Base-by-base conservation (phyloP, 2,113 vertebrate genomes). In the Prochilodus magdalenae region DNA sequence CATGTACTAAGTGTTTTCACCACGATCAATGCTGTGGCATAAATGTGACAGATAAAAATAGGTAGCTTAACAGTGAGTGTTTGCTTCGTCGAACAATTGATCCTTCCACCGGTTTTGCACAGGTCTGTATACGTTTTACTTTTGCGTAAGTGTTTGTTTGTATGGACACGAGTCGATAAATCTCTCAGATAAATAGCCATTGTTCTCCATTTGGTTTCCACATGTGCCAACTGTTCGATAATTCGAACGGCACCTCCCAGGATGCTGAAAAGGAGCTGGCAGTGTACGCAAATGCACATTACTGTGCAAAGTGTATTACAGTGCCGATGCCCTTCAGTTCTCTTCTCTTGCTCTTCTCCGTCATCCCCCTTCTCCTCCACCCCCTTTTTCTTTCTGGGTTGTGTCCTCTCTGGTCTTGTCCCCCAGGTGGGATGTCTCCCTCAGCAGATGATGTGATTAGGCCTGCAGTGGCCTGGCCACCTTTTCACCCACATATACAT, bases 401-500 rank as follows among this genome's bases (percentile, higher is more conserved):
- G 59, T 77, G 85, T 82, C 80, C 79, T 79, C 71, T 72, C 40
- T 63, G 69, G 73, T 81, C 82, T 75, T 83, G 18, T 27, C 78
- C 66, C 83, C 65, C 79, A 84, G 82, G 79, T 84, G 83, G 75
- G 80, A 40, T 51, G 72, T 83, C 76, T 85, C 49, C 80, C 67
- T 65, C 71, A 70, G 77, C 84, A 86, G 84, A 83, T 86, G 81
- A 84, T 87, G 72, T 73, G 86, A 87, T 87, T 85, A 84, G 57
- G 51, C 71, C 75, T 62, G 63, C 82, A 70, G 51, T 84, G 86
- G 80, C 83, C 84, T 83, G 66, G 67, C 65, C 77, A 84, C 83
- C 86, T 85, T 81, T 84, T 87, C 80, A 87, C 86, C 83, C 81
- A 75, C 80, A 80, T 79, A 84, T 80, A 82, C 83, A 82, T 87